Conservation (phyloP, 1,140 invertebrate species). For the Aphaenogaster rudis region DNA sequence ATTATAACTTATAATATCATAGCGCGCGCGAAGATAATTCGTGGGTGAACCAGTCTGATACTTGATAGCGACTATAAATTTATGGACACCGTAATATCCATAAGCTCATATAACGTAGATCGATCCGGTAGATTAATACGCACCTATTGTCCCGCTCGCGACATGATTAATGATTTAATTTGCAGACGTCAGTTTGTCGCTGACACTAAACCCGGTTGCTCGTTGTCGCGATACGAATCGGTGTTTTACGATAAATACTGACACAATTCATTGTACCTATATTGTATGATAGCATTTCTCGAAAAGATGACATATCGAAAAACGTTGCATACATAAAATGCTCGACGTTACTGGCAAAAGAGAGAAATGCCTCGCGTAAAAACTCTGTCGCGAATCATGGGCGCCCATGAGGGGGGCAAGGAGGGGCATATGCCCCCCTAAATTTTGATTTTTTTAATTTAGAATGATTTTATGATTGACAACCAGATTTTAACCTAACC, state of each 20-base stretch:
- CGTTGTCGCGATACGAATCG: not conserved
- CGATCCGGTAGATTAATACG: not conserved
- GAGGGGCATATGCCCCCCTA: too few relatives aligned
- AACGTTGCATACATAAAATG: not conserved
- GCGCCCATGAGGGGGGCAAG: too few relatives aligned
- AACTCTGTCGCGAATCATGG: not conserved
- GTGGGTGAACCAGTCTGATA: not conserved
- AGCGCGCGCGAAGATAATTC: not conserved
- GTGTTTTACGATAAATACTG: not conserved
- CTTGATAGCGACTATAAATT: not conserved
- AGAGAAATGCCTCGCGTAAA: too few relatives aligned
- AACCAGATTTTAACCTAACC: too few relatives aligned
- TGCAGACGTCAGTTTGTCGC: not conserved
- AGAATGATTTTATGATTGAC: too few relatives aligned
- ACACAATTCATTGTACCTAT: not conserved
- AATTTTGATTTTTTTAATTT: too few relatives aligned
- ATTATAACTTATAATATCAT: conserved; percentile 11
- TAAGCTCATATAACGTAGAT: not conserved
- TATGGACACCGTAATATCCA: not conserved
- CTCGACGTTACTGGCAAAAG: not conserved
- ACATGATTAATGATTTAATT: conserved; percentile 22
- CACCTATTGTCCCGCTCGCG: not conserved
- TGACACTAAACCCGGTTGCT: not conserved
- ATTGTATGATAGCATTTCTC: too few relatives aligned
- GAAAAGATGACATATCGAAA: not conserved